Base-by-base conservation (phyloP, 2,113 vertebrate genomes). In the Apteryx mantelli region DNA sequence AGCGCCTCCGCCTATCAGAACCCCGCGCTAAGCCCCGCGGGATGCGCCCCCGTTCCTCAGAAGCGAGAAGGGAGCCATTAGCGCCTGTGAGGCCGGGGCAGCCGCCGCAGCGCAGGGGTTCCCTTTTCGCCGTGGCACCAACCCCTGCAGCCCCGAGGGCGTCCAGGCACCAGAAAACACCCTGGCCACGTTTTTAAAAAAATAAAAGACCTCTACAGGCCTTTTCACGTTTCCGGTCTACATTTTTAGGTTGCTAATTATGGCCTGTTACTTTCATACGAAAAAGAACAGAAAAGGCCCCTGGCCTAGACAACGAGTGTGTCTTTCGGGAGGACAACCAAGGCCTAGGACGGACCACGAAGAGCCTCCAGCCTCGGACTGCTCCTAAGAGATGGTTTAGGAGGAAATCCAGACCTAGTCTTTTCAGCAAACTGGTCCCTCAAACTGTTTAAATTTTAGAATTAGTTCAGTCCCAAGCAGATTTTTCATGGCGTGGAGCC, bases 1-100 rank as follows among this genome's bases (percentile, higher is more conserved):
- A 88, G 0, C 0, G 2, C 11, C 0, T 4, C 82, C 80, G 79
- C 94, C 94, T 44, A 94, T 95, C 91, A 91, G 64, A 34, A 26
- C 2, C 63, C 3, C 50, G 2, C 14, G 0, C 2, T 5, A 11
- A 1, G 2, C 1, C 15, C 1, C 1, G 2, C 1, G 0, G 11
- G 42, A 34, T 8, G 53, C 11, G 36, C 69, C 88, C 46, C 75
- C 4, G 0, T 30, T 1, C 40, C 42, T 53, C 10, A 1, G 2
- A 2, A 1, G 10, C 17, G 21, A 36, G 34, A 20, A 9, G 48
- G 74, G 16, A 17, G 24, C 58, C 12, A 3, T 2, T 32, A 38
- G 58, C 11, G 0, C 0, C 5, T 0, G 11, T 19, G 56, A 44
- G 66, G 48, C 0, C 1, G 64, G 1, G 0, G 3, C 16, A 0